Evolutionary conservation across 2,888 invertebrate genomes (phyloP).

Genomic region (Drosophila diplacantha): DNA sequence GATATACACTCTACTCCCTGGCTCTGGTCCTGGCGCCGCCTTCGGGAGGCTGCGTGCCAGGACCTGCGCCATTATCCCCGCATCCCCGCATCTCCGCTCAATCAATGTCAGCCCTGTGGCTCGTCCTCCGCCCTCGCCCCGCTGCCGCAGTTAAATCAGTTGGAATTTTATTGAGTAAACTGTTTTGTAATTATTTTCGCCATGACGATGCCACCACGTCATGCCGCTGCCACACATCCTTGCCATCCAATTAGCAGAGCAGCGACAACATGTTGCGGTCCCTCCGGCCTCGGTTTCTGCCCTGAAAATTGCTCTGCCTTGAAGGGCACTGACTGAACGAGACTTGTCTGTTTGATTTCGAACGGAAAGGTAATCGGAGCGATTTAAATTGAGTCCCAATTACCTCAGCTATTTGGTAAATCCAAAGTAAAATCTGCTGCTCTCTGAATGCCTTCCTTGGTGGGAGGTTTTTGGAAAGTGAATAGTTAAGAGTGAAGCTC

Average conservation of each 20-base stretch:
- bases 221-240: constrained; percentile 18
- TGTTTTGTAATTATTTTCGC: constrained; percentile 69
- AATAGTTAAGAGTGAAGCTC: too few relatives aligned
- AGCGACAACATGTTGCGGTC: constrained; percentile 65
- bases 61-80: constrained; percentile 39
- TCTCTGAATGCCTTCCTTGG: too few relatives aligned
- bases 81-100: constrained; percentile 61
- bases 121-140: constrained; percentile 10
- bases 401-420: not conserved
- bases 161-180: constrained; percentile 67
- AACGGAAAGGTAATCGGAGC: not conserved
- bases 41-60: constrained; percentile 17
- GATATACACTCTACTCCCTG: not conserved
- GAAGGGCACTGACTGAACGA: constrained; percentile 2
- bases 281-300: constrained; percentile 25
- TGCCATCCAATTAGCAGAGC: constrained; percentile 58
- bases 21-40: not conserved
- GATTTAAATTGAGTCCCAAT: too few relatives aligned
- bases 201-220: constrained; percentile 34
- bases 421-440: too few relatives aligned
- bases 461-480: not conserved
- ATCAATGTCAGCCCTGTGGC: constrained; percentile 58
- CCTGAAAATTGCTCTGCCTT: constrained; percentile 4
- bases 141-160: constrained; percentile 62
- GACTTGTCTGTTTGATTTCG: constrained; percentile 6